Percentiles rank a stretch among this genome's conserved stretches.
Conservation (phyloP, 2,797 vertebrate genomes). For the Typhlichthys eigenmanni region DNA sequence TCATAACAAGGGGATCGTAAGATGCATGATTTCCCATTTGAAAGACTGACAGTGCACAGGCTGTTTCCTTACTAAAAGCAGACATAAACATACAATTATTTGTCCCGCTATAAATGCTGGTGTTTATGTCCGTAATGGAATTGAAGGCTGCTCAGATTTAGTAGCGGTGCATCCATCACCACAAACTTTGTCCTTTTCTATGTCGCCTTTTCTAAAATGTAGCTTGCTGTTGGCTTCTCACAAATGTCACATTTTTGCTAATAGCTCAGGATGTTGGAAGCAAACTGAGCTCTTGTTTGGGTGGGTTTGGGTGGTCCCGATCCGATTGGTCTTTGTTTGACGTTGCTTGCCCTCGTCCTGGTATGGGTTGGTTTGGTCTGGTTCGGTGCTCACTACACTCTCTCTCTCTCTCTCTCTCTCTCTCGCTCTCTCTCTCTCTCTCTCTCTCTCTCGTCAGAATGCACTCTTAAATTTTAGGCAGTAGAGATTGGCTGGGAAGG, state of each 20-base stretch:
- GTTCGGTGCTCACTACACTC: background rate
- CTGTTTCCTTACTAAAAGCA: constrained; percentile 5
- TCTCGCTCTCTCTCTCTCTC: background rate
- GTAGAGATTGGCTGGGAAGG: background rate
- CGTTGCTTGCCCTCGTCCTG: background rate
- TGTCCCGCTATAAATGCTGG: too few relatives aligned
- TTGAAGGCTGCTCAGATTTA: background rate
- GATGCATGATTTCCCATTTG: constrained; percentile 1
- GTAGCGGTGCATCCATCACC: constrained; percentile 5
- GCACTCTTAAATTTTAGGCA: background rate
- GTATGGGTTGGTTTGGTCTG: constrained; percentile 2
- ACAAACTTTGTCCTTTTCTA: background rate
- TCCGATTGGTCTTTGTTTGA: constrained; percentile 2
- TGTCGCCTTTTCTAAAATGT: constrained; percentile 23
- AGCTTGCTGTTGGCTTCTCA: constrained; percentile 11
- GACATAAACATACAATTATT: too few relatives aligned
- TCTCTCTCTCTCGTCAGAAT: background rate
- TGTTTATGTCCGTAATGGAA: background rate
- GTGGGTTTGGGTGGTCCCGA: constrained; percentile 21
- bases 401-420: background rate
- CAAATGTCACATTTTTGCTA: constrained; percentile 33
- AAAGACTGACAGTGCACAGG: too few relatives aligned
- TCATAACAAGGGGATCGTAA: constrained; percentile 17
- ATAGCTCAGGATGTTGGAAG: background rate
- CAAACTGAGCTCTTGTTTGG: background rate